A percentile compares a stretch with the other conserved stretches of the same genome.
These are phyloP conservation scores for Tylochromis polylepis DNA, from an alignment of 2,113 vertebrate genomes.

Conservation along the genomic window DNA sequence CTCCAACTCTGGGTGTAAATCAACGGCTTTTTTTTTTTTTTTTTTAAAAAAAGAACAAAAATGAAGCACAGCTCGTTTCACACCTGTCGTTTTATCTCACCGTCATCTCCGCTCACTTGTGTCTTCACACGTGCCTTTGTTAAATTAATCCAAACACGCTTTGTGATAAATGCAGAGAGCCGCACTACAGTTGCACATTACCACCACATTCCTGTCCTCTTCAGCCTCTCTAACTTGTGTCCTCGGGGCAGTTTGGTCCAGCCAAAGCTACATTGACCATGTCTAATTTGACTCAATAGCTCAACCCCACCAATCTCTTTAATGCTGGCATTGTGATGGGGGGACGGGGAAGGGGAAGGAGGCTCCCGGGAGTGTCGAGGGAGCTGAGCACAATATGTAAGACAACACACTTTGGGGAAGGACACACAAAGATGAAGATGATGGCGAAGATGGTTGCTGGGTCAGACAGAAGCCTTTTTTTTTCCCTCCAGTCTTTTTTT, in stretches of 20 bases:
- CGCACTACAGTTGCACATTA: constrained; percentile 1
- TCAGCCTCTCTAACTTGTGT: constrained; percentile 57
- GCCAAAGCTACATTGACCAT: constrained; percentile 70
- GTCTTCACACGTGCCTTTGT: neutral
- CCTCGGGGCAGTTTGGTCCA: constrained; percentile 40
- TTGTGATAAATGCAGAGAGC: neutral
- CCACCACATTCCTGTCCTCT: constrained; percentile 43
- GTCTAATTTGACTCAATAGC: constrained; percentile 80
- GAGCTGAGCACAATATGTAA: constrained; percentile 52
- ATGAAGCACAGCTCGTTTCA: constrained; percentile 3
- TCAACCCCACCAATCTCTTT: constrained; percentile 72
- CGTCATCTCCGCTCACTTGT: neutral
- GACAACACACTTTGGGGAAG: constrained; percentile 30
- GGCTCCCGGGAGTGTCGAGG: neutral
- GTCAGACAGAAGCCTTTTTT: constrained; percentile 9
- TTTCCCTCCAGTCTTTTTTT: neutral
- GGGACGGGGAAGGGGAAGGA: neutral
- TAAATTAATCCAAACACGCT: constrained; percentile 3
- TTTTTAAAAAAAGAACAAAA: neutral
- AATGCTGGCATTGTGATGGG: constrained; percentile 31
- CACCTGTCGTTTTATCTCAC: constrained; percentile 16
- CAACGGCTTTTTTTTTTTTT: constrained; percentile 3
- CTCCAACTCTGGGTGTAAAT: neutral
- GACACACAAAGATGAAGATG: constrained; percentile 31
- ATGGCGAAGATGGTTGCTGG: constrained; percentile 20